phyloP scores from a whole-genome alignment of 1,140 invertebrate genomes.

The Limonius californicus region DNA sequence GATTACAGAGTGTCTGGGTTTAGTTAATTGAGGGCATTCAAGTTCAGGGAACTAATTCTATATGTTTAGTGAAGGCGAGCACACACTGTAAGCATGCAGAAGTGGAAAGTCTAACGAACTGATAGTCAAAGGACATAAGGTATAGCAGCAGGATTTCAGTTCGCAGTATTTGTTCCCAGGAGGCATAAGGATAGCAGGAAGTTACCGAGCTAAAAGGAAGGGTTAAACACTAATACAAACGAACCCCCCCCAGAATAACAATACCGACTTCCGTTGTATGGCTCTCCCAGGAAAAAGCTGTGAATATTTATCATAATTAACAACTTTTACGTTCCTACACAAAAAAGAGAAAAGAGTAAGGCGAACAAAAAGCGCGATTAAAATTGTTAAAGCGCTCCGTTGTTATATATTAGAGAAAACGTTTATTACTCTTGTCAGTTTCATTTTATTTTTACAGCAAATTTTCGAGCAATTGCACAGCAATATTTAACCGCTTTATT shows the following conservation, averaged over 20 bases:
- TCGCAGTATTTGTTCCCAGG: constrained; percentile 40
- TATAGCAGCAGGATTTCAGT: constrained; percentile 38
- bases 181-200: constrained; percentile 44
- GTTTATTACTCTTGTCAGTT: constrained; percentile 16
- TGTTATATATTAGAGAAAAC: constrained; percentile 14
- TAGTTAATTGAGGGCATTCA: constrained; percentile 6
- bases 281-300: constrained; percentile 49
- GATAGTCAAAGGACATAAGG: constrained; percentile 39
- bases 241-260: constrained; percentile 44
- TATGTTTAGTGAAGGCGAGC: background rate
- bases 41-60: background rate
- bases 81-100: background rate
- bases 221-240: constrained; percentile 48
- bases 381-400: constrained; percentile 41
- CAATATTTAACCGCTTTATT: background rate
- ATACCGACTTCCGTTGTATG: constrained; percentile 46
- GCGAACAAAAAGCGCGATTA: constrained; percentile 47
- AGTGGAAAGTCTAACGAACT: constrained; percentile 24
- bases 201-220: constrained; percentile 45
- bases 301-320: constrained; percentile 52
- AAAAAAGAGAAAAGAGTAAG: constrained; percentile 40
- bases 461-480: background rate
- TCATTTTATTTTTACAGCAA: constrained; percentile 1
- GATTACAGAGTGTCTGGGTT: background rate
- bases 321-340: constrained; percentile 46